Base-by-base conservation (phyloP, 2,797 vertebrate species). In the Emys orbicularis region DNA sequence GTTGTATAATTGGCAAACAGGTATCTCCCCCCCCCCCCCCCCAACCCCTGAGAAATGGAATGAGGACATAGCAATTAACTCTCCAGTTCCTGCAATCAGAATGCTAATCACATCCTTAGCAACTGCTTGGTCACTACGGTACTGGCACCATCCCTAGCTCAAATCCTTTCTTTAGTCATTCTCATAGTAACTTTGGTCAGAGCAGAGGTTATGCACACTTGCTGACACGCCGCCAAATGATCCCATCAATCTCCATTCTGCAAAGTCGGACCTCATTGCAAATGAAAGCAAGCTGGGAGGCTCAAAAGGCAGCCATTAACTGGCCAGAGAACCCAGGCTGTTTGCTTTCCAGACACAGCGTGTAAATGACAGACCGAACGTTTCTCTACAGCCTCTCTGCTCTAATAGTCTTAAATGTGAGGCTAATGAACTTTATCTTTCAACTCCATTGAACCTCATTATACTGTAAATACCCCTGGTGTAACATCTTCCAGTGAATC, bases 101-200 rank as follows among this genome's bases (percentile, higher is more conserved):
- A 95, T 95, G 95, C 95, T 98, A 97, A 98, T 98, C 97, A 97
- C 97, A 98, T 97, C 98, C 98, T 98, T 98, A 98, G 98, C 98
- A 98, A 98, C 98, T 89, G 86, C 87, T 37, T 80, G 83, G 95
- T 98, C 96, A 81, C 97, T 96, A 97, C 83, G 96, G 93, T 15
- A 95, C 83, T 4, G 0, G 92, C 82, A 95, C 82, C 90, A 89
- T 92, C 95, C 95, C 81, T 76, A 88, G 94, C 86, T 95, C 61
- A 96, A 96, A 94, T 90, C 92, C 93, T 95, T 94, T 96, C 90
- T 88, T 88, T 86, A 95, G 87, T 92, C 86, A 79, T 68, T 80
- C 52, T 83, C 76, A 81, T 41, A 41, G 79, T 89, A 90, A 91
- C 94, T 93, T 93, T 54, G 86, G 91, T 57, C 96, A 84, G 81